Evolutionary conservation across 2,797 vertebrate genomes (phyloP).

Genomic region (Malacoctenus gilli): DNA sequence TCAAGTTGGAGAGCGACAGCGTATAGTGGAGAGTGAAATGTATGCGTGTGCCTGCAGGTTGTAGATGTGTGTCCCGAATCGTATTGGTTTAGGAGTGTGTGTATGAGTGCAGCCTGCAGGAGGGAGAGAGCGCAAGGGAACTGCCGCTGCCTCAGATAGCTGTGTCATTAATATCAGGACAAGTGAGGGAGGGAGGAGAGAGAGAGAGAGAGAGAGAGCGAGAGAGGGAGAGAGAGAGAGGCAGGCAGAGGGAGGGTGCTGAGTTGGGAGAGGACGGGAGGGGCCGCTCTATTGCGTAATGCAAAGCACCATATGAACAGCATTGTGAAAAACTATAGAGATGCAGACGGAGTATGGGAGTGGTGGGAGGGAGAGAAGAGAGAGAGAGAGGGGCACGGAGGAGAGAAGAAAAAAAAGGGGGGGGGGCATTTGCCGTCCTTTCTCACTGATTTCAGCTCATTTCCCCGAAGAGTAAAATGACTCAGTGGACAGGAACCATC

Average conservation of each 20-base stretch:
- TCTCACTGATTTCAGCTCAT: slow-evolving; percentile 44
- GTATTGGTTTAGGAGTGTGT: slow-evolving; percentile 47
- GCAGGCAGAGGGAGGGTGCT: slow-evolving; percentile 41
- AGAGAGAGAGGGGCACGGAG: slow-evolving; percentile 2
- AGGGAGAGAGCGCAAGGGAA: slow-evolving; percentile 79
- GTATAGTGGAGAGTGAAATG: not conserved
- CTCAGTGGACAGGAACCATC: slow-evolving; percentile 61
- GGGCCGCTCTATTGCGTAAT: slow-evolving; percentile 77
- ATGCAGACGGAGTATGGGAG: slow-evolving; percentile 38
- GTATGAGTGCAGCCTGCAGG: slow-evolving; percentile 70
- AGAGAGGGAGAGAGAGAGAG: slow-evolving; percentile 42
- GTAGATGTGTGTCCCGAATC: slow-evolving; percentile 47
- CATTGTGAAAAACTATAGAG: slow-evolving; percentile 50
- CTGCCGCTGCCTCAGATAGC: slow-evolving; percentile 83
- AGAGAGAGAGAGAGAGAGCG: slow-evolving; percentile 18
- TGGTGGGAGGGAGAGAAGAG: slow-evolving; percentile 4
- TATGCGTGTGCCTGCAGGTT: slow-evolving; percentile 27
- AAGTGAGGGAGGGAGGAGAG: slow-evolving; percentile 64
- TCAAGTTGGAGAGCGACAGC: slow-evolving; percentile 33
- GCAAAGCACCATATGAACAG: slow-evolving; percentile 64
- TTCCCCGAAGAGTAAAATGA: slow-evolving; percentile 62
- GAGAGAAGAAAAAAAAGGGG: not conserved
- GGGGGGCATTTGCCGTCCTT: slow-evolving; percentile 29
- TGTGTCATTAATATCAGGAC: slow-evolving; percentile 84
- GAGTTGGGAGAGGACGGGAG: slow-evolving; percentile 73